Percentiles rank a stretch among this genome's conserved stretches.
These are phyloP conservation scores for Balearica regulorum DNA, from an alignment of 2,797 vertebrate genomes.

Conservation along the genomic window DNA sequence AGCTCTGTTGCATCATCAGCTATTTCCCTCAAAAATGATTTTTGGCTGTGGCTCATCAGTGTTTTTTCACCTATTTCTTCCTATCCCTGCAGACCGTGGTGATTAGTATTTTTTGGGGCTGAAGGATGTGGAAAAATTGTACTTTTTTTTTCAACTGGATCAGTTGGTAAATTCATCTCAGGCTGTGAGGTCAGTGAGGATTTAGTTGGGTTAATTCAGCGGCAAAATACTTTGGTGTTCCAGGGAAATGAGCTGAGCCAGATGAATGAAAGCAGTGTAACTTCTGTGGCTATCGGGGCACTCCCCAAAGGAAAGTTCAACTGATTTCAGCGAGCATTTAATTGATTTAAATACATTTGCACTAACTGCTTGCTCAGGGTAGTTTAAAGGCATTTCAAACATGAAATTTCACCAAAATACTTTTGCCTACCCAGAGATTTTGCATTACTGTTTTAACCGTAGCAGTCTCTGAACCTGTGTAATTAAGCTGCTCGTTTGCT, in stretches of 20 bases:
- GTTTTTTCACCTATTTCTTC: background rate
- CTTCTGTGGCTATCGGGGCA: background rate
- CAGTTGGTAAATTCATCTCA: background rate
- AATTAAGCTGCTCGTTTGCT: background rate
- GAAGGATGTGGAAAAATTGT: background rate
- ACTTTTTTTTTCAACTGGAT: background rate
- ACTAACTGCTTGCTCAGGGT: background rate
- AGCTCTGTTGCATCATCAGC: background rate
- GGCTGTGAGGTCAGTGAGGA: background rate
- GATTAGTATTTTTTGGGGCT: background rate
- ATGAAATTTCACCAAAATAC: background rate
- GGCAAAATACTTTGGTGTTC: background rate
- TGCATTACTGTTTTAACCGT: background rate
- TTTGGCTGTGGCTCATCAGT: background rate
- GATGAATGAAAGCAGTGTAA: background rate
- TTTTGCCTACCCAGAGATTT: background rate
- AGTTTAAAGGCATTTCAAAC: background rate
- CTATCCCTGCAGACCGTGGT: accelerated
- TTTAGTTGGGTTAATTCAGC: background rate
- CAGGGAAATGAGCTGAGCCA: background rate
- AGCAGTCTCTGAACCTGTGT: background rate
- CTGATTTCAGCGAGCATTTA: background rate
- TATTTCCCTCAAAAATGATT: background rate
- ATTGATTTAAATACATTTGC: background rate
- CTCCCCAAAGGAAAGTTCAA: background rate